Base-by-base conservation (phyloP, 2,888 invertebrate genomes). In the Malachius bipustulatus region DNA sequence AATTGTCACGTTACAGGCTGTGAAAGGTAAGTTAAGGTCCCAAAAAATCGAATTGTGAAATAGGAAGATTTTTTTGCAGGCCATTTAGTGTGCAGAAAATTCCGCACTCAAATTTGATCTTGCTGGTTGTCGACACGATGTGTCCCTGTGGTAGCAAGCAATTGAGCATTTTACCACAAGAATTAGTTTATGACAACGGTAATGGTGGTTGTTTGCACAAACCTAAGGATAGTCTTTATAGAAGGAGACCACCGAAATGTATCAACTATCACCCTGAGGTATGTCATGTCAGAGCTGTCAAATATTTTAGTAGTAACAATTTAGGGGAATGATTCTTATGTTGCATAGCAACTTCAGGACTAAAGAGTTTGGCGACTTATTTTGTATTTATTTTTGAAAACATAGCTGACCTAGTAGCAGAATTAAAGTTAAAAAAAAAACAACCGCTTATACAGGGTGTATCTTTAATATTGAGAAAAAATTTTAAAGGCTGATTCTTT, bases 31-130 rank as follows among this genome's bases (percentile, higher is more conserved):
- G 14, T 4, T 19, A 30, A 11, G 4, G n/a, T 8, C n/a, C 16
- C 2, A 33, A 19, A 19, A 19, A 19, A 8, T 6, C 14, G 26
- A 6, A 8, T 28, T 26, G 3, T 28, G 6, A 29, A 27, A 24
- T 16, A 27, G 46, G 13, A 31, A 32, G 13, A 26, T 28, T 38
- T 38, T 28, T 2, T 65, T 48, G 6, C 32, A 83, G 89, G 54
- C 88, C 88, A 14, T 89, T 89, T 65, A 89, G 88, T 65, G 88
- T 89, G 36, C 88, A 89, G 57, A 87, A 87, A 65, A 85, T 90
- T 53, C 85, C 81, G 32, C 82, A 85, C 60, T 89, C 88, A 56
- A 90, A 90, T 68, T 66, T 90, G 50, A 84, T 90, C 51, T 66
- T 90, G 44, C 67, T 90, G 43, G 89, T 88, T 44, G 88, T 89